Evolutionary conservation across 1,140 invertebrate species (phyloP), one percentile per base, ranked within the genome.

Genomic region (Drosophila sp.): DNA sequence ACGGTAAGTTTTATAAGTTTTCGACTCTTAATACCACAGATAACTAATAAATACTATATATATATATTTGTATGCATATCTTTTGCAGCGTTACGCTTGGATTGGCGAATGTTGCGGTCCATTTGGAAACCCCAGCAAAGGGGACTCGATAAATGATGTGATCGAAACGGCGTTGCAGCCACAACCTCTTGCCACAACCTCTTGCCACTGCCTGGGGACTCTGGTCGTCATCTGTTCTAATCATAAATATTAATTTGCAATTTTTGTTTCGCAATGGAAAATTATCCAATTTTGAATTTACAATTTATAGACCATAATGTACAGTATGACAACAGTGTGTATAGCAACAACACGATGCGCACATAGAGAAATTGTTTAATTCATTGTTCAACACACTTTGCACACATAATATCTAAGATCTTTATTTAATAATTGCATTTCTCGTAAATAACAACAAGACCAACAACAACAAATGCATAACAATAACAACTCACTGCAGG

Each of bases 391-490:
- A 63, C 56, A 69, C 73, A 83, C 41, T 58, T 81, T 69, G 81
- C 83, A 82, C 54, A 84, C 75, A 56, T 82, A 87, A 48, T 66
- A 72, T 40, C 34, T 86, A 89, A 79, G 83, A 75, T 58, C 66
- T 82, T 65, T 76, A 72, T 64, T 74, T 87, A 78, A 78, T 82
- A 87, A 82, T 66, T 82, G 82, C 82, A 87, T 87, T 87, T 87
- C 32, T 70, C 70, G 63, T 87, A 67, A 82, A 87, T 78, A 87
- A 87, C 69, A 79, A 70, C 59, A 72, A 76, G 11, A 72, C 32
- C 59, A 65, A 45, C 45, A 72, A 32, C 38, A 64, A 76, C 64
- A 76, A 77, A 82, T 84, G 80, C 80, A 83, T 65, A 80, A 80
- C 54, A 76, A 84, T 57, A 73, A 56, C 34, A 72, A 81, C 79